These are phyloP conservation scores for Gopherus evgoodei DNA, from an alignment of 2,113 vertebrate genomes.

Conservation along the genomic window DNA sequence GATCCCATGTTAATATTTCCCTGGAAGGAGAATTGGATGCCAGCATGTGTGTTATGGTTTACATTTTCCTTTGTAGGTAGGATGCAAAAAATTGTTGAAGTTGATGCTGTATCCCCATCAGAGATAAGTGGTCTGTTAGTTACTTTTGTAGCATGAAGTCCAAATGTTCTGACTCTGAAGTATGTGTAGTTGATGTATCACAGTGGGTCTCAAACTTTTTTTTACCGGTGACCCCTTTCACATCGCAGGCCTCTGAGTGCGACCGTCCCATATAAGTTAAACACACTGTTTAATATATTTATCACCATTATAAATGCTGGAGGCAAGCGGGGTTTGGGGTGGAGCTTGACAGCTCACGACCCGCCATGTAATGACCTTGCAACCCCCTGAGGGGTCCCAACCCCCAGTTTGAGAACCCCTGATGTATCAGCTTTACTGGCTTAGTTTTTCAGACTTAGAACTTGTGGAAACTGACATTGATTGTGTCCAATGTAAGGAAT, in stretches of 20 bases:
- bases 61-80: neutral
- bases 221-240: too few relatives aligned
- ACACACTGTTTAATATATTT: too few relatives aligned
- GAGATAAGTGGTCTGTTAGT: rapidly evolving
- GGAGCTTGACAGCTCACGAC: too few relatives aligned
- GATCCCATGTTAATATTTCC: neutral
- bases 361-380: too few relatives aligned
- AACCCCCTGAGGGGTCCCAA: too few relatives aligned
- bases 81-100: too few relatives aligned
- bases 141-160: neutral
- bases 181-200: neutral
- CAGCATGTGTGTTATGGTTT: rapidly evolving
- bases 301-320: too few relatives aligned
- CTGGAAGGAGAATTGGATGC: neutral
- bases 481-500: neutral
- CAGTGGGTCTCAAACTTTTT: too few relatives aligned
- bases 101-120: neutral
- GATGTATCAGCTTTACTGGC: neutral
- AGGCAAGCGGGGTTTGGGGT: too few relatives aligned
- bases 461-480: neutral
- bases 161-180: neutral
- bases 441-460: rapidly evolving
- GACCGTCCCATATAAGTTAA: too few relatives aligned
- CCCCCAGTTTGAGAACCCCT: neutral
- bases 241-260: too few relatives aligned